Conservation (phyloP, 1,140 invertebrate species). For the Metaphire vulgaris region DNA sequence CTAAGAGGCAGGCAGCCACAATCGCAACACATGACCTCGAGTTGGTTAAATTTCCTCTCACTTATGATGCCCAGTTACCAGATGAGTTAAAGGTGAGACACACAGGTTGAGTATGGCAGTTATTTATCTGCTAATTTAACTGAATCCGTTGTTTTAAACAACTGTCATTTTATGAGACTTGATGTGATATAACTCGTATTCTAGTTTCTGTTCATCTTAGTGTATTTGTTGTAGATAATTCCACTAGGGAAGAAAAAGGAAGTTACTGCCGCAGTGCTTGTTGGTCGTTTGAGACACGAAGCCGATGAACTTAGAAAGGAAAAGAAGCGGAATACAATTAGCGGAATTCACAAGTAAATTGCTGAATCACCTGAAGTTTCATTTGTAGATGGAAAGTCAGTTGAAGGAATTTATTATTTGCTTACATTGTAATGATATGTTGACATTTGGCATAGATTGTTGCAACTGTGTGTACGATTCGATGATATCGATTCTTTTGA, state of each 20-base stretch:
- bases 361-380: neutral
- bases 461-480: too few relatives aligned
- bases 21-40: slow-evolving; percentile 74
- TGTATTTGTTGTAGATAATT: slow-evolving; percentile 52
- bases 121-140: too few relatives aligned
- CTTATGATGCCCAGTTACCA: slow-evolving; percentile 62
- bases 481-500: too few relatives aligned
- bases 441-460: too few relatives aligned
- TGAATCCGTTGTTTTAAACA: neutral
- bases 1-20: slow-evolving; percentile 68
- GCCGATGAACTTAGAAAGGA: slow-evolving; percentile 63
- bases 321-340: slow-evolving; percentile 69
- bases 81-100: slow-evolving; percentile 55
- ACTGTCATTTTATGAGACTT: slow-evolving; percentile 1
- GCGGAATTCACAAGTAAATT: slow-evolving; percentile 68
- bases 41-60: slow-evolving; percentile 60
- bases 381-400: neutral
- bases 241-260: slow-evolving; percentile 61
- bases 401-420: too few relatives aligned
- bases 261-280: slow-evolving; percentile 61
- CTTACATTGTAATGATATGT: too few relatives aligned
- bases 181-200: neutral
- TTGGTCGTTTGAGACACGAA: slow-evolving; percentile 63
- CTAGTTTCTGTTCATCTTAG: too few relatives aligned
- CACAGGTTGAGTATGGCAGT: too few relatives aligned